Evolutionary conservation across 2,113 vertebrate genomes (phyloP).

Genomic region (Pterocles gutturalis): DNA sequence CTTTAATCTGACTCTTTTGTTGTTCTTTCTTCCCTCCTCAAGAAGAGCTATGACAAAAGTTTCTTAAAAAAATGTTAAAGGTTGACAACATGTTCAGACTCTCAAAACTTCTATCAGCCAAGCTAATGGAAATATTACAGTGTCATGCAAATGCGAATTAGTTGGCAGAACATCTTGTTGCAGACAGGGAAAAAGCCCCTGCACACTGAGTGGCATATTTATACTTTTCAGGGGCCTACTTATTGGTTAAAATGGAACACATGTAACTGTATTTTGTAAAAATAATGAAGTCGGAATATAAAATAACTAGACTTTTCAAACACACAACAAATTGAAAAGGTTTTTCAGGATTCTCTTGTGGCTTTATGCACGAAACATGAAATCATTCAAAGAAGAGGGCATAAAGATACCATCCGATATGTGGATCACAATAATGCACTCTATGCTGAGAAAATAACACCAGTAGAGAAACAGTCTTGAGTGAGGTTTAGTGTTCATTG

Average conservation of each 20-base stretch:
- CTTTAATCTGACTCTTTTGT: not conserved
- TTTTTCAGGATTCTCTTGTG: conserved; percentile 35
- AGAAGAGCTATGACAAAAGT: not conserved
- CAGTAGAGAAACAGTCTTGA: conserved; percentile 19
- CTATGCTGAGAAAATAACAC: conserved; percentile 16
- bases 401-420: conserved; percentile 28
- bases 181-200: not conserved
- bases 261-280: conserved; percentile 18
- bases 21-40: not conserved
- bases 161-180: conserved; percentile 59
- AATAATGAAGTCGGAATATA: conserved; percentile 17
- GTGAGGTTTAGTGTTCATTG: conserved; percentile 54
- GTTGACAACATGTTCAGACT: not conserved
- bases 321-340: conserved; percentile 10
- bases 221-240: conserved; percentile 1
- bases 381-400: conserved; percentile 8
- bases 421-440: not conserved
- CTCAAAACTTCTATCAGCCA: not conserved
- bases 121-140: conserved; percentile 42
- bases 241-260: conserved; percentile 46
- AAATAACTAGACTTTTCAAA: conserved; percentile 9
- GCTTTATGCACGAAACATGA: conserved; percentile 6
- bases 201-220: conserved; percentile 48
- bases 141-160: conserved; percentile 48
- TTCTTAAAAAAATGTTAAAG: not conserved